A percentile compares a stretch with the other conserved stretches of the same genome.
Conservation (phyloP, 92 coral and sea anemone species). For the Siderastrea siderea region DNA sequence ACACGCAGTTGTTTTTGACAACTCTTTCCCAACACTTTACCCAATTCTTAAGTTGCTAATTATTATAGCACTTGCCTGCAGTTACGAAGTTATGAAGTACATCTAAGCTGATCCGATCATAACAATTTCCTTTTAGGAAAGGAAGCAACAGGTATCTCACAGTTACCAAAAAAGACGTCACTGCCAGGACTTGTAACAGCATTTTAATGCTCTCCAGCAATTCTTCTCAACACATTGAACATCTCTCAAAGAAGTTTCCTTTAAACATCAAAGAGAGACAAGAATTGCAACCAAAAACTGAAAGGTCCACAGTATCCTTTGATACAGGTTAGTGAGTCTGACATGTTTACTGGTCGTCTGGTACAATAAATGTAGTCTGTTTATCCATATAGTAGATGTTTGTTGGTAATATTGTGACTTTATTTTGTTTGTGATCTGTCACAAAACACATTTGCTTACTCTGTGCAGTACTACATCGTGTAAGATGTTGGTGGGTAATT, state of each 20-base stretch:
- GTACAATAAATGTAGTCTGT: background rate
- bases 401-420: background rate
- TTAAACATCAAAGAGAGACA: slow-evolving; percentile 90
- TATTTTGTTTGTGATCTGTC: background rate
- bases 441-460: background rate
- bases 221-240: slow-evolving; percentile 77
- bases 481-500: too few species aligned
- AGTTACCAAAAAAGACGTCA: slow-evolving; percentile 78
- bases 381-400: background rate
- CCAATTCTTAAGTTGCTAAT: too few species aligned
- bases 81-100: background rate
- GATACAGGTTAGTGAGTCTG: slow-evolving; percentile 50
- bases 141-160: slow-evolving; percentile 89
- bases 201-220: slow-evolving; percentile 70
- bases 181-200: slow-evolving; percentile 63
- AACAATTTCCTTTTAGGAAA: slow-evolving; percentile 52
- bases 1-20: too few species aligned
- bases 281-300: slow-evolving; percentile 87
- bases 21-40: too few species aligned
- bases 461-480: too few species aligned
- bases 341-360: background rate
- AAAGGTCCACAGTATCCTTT: slow-evolving; percentile 66
- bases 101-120: background rate
- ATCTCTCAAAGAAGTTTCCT: slow-evolving; percentile 86
- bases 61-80: background rate